These are phyloP conservation scores for Geococcyx californianus DNA, from an alignment of 2,113 vertebrate species.

Conservation along the genomic window DNA sequence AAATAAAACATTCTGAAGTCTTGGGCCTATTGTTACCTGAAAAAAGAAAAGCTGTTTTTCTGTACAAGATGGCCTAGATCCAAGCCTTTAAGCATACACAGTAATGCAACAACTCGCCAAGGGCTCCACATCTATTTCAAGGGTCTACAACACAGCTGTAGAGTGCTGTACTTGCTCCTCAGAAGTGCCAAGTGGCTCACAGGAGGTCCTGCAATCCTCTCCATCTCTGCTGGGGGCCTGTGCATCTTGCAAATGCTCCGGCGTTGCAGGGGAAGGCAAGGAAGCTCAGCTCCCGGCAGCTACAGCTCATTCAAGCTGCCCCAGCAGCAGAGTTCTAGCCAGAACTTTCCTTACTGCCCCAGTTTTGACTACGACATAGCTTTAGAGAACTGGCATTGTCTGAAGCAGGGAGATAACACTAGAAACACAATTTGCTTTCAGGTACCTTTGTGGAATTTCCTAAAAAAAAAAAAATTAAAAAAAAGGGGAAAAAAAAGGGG, in stretches of 20 bases:
- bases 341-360: background rate
- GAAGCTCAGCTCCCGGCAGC: background rate
- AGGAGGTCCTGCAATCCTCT: background rate
- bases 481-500: background rate
- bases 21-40: background rate
- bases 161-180: background rate
- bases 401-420: background rate
- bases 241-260: background rate
- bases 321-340: background rate
- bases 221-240: background rate
- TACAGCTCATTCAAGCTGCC: background rate
- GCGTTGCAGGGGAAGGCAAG: background rate
- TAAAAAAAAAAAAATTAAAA: background rate
- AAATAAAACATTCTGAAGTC: background rate
- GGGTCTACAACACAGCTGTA: background rate
- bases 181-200: background rate
- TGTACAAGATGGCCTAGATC: background rate
- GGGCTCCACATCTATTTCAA: background rate
- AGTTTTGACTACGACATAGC: background rate
- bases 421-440: background rate
- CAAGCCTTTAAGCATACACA: background rate
- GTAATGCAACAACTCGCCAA: background rate
- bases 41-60: constrained; percentile 28
- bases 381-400: background rate
- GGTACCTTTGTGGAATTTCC: background rate